These are phyloP conservation scores for Oryctolagus cuniculus DNA, from an alignment of 2,113 vertebrate species.

Conservation along the genomic window mOryCun1.1 NC_091444.1:3677501-3678000, in stretches of 20 bases:
- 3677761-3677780: neutral
- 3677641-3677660: neutral
- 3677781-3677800: too few species aligned
- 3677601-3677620: neutral
- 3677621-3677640: neutral
- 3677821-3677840: neutral
- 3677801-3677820: neutral
- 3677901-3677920: conserved; percentile 1
- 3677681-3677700: neutral
- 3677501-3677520: too few species aligned
- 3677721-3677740: neutral
- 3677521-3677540: too few species aligned
- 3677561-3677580: too few species aligned
- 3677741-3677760: neutral
- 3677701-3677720: neutral
- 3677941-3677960: conserved; percentile 22
- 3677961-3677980: conserved; percentile 35
- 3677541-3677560: too few species aligned
- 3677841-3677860: neutral
- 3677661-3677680: neutral
- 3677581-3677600: neutral
- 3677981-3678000: conserved; percentile 42
- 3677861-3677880: neutral
- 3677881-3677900: conserved; percentile 16
- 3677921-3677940: neutral